A percentile compares a stretch with the other conserved stretches of the same genome.
phyloP scores from a whole-genome alignment of 2,113 vertebrate genomes.

The Orycteropus afer region DNA sequence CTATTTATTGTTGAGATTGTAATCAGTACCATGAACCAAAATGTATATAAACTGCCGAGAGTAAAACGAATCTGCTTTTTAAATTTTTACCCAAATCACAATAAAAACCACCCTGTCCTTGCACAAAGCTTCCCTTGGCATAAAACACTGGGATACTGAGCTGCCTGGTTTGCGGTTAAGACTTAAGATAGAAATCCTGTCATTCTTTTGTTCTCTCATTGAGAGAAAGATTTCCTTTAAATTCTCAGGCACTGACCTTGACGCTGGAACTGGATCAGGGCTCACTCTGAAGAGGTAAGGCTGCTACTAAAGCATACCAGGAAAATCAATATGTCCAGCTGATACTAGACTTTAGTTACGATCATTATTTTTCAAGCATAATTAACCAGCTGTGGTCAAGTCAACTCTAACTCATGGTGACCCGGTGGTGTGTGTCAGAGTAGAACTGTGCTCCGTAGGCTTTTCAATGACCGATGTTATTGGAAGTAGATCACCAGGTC shows the following conservation, averaged over 20 bases:
- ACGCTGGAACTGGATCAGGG: neutral
- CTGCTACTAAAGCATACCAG: neutral
- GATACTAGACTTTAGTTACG: neutral
- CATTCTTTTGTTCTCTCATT: neutral
- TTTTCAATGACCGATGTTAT: neutral
- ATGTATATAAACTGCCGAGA: too few relatives aligned
- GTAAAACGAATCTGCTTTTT: too few relatives aligned
- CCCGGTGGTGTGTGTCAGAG: neutral
- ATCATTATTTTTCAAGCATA: neutral
- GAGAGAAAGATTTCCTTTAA: neutral
- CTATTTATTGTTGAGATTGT: too few relatives aligned
- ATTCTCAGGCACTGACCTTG: neutral
- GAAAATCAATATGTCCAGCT: neutral
- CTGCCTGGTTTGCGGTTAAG: accelerated
- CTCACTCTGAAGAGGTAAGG: neutral
- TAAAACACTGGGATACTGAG: accelerated
- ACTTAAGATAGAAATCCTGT: neutral
- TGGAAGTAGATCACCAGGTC: neutral
- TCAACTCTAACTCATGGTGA: neutral
- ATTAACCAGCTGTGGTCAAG: neutral
- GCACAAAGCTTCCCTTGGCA: neutral
- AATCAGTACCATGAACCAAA: too few relatives aligned
- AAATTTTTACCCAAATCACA: too few relatives aligned
- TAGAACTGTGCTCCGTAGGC: neutral
- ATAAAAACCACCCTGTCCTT: neutral